phyloP scores from a whole-genome alignment of 2,113 vertebrate species.

The Damaliscus lunatus region DNA sequence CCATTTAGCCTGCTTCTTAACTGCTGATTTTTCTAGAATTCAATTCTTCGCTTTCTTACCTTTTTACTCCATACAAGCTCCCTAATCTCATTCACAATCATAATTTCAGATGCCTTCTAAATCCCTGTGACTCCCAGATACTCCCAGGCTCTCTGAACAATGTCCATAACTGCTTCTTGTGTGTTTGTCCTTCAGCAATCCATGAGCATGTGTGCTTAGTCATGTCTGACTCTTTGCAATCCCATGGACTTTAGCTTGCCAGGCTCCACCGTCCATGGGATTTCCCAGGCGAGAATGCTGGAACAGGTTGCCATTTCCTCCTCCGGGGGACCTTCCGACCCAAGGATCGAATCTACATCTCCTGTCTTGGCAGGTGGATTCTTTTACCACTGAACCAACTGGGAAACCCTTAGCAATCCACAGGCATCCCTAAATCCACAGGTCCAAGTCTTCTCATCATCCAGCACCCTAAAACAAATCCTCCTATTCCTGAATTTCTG shows the following conservation, averaged over 20 bases:
- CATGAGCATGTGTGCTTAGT: neutral
- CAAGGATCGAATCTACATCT: neutral
- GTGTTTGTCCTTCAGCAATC: neutral
- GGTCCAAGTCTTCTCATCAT: neutral
- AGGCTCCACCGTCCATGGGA: neutral
- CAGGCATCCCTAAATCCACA: neutral
- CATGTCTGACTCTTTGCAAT: neutral
- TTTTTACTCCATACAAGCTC: neutral
- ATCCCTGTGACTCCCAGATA: neutral
- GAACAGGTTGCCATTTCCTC: neutral
- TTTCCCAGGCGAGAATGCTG: neutral
- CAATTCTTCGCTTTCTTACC: neutral
- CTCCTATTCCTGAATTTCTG: neutral
- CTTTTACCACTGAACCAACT: neutral
- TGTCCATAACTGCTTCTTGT: neutral
- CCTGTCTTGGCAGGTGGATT: neutral
- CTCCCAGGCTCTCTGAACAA: neutral
- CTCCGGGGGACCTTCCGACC: neutral
- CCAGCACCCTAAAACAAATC: neutral
- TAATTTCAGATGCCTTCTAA: neutral
- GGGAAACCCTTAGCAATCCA: neutral
- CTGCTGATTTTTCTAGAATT: neutral
- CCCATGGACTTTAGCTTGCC: neutral
- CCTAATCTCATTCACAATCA: neutral
- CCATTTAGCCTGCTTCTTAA: neutral